phyloP scores from a whole-genome alignment of 2,113 vertebrate genomes.

The Pithys albifrons region DNA sequence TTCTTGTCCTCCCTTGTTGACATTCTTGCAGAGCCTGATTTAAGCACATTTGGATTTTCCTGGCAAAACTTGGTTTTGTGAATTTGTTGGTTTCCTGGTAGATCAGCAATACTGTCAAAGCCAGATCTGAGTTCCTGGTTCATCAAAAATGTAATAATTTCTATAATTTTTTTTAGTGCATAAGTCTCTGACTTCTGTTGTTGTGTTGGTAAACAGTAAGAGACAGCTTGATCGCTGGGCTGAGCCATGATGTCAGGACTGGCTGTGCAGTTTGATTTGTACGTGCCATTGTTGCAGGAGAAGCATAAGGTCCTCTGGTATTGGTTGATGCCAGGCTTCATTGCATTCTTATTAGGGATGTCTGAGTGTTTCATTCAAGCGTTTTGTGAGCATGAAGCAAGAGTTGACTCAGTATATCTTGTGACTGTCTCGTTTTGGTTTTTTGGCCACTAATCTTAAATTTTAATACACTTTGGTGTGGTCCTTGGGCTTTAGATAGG shows the following conservation, averaged over 20 bases:
- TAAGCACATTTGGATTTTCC: not conserved
- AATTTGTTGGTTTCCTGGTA: not conserved
- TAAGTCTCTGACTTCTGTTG: not conserved
- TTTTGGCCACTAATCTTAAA: not conserved
- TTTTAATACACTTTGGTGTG: not conserved
- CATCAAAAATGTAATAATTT: not conserved
- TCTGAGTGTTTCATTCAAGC: not conserved
- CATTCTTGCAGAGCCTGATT: not conserved
- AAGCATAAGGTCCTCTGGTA: not conserved
- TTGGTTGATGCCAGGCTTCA: not conserved
- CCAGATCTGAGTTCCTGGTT: not conserved
- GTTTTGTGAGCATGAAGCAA: not conserved
- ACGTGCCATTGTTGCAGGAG: not conserved
- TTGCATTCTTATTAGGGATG: not conserved
- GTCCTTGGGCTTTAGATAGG: not conserved
- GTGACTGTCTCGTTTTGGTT: not conserved
- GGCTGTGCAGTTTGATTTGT: not conserved
- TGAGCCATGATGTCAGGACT: not conserved
- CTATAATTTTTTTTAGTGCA: not conserved
- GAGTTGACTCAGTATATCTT: not conserved
- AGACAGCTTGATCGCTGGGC: not conserved
- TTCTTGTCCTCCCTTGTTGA: not conserved
- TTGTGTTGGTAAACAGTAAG: not conserved
- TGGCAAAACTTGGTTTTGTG: not conserved
- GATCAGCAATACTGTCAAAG: not conserved